Evolutionary conservation across 2,888 invertebrate species (phyloP).

Genomic region (Eupithecia subfuscata): DNA sequence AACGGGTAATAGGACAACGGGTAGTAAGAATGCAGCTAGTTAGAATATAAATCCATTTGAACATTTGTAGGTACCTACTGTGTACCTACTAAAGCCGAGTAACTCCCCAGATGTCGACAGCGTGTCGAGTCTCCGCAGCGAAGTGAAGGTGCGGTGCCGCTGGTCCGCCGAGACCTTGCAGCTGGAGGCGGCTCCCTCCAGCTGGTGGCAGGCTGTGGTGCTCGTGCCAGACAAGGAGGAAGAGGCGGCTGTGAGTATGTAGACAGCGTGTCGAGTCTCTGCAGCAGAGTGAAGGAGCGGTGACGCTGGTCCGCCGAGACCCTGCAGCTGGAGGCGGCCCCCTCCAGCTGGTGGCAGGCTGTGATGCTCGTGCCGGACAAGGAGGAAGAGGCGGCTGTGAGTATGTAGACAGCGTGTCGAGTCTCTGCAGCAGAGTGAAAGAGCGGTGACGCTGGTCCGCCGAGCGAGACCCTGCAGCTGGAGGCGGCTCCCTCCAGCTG

Average conservation of each 20-base stretch:
- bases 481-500: conserved; percentile 39
- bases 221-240: conserved; percentile 39
- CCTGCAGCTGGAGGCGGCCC: conserved; percentile 39
- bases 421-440: conserved; percentile 24
- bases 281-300: conserved; percentile 35
- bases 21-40: no score
- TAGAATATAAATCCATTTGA: neutral
- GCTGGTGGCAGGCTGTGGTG: conserved; percentile 46
- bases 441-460: conserved; percentile 42
- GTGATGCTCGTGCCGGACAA: conserved; percentile 45
- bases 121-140: neutral
- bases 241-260: neutral
- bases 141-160: conserved; percentile 44
- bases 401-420: neutral
- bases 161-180: conserved; percentile 20
- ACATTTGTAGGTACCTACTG: neutral
- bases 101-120: conserved; percentile 13
- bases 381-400: neutral
- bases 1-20: no score
- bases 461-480: conserved; percentile 30
- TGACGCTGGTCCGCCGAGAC: conserved; percentile 36
- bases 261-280: neutral
- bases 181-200: conserved; percentile 40
- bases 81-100: neutral
- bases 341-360: conserved; percentile 44